Base-by-base conservation (phyloP, 64 coral and sea anemone species). In the Stichodactyla helianthus region DNA sequence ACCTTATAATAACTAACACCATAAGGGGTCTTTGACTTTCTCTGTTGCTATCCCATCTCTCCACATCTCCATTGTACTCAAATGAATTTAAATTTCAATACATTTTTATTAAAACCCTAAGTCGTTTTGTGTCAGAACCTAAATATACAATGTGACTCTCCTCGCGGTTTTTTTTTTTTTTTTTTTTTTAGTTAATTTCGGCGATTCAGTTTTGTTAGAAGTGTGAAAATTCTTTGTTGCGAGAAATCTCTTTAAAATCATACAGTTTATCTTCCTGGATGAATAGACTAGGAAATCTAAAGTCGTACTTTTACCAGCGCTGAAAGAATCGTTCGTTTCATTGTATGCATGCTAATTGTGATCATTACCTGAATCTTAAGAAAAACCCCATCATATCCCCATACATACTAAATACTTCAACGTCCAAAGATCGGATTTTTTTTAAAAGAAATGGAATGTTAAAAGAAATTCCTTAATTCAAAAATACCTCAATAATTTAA, bases 1-100 rank as follows among this genome's bases (percentile, higher is more conserved):
- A 74, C 10, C 8, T 25, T 74, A 74, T 23, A 74, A 74, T 25
- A 74, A 9, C 22, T 12, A 13, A 5, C 68, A 26, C 68, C 25
- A 58, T 9, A 74, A 31, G 68, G 68, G 68, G 68, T 74, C 68
- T 74, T 74, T 74, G 8, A 74, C 10, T 23, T 27, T 74, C 10
- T 23, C 27, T 8, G 25, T 74, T 26, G 10, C 9, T 74, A n/a
- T 11, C 68, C 68, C 6, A 74, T 25, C 68, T 74, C 68, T 74
- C 68, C 26, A 23, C 26, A 74, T 31, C 27, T 74, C 68, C 35
- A 74, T 74, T 74, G 68, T 74, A 28, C 27, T 74, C 10, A 25
- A 74, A 31, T 26, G 26, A 13, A 74, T 74, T 74, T 74, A 26
- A 74, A 74, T 31, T 71, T 74, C 68, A 74, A 74, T 74, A 74